Conservation (phyloP, 2,888 invertebrate species). For the Thyatira batis region DNA sequence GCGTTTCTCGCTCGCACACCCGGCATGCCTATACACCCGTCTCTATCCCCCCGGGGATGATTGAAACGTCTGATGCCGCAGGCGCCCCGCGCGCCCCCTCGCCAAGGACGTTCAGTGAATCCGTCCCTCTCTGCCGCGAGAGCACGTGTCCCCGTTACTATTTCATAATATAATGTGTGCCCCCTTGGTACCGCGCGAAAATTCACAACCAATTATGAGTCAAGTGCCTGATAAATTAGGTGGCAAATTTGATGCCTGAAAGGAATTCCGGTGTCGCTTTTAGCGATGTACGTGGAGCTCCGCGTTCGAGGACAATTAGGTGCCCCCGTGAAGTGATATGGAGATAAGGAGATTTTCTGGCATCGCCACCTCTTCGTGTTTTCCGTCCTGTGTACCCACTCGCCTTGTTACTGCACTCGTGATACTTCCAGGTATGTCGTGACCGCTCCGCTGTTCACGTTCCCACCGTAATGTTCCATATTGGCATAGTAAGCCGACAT, state of each 20-base stretch:
- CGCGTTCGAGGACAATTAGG: slow-evolving; percentile 68
- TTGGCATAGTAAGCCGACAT: slow-evolving; percentile 20
- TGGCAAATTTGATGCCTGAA: slow-evolving; percentile 76
- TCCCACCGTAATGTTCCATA: slow-evolving; percentile 3
- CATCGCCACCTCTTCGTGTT: slow-evolving; percentile 69
- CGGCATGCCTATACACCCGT: slow-evolving; percentile 38
- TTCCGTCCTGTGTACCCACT: slow-evolving; percentile 74
- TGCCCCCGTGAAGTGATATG: slow-evolving; percentile 75
- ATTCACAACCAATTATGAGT: slow-evolving; percentile 80
- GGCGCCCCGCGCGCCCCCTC: slow-evolving; percentile 80
- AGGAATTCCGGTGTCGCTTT: slow-evolving; percentile 64
- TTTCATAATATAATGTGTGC: slow-evolving; percentile 81
- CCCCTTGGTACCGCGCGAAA: slow-evolving; percentile 77
- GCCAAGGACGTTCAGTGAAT: slow-evolving; percentile 83
- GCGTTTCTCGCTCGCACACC: slow-evolving; percentile 59
- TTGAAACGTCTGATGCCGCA: slow-evolving; percentile 83
- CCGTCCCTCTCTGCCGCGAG: slow-evolving; percentile 82
- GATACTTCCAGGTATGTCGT: slow-evolving; percentile 64
- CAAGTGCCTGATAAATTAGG: slow-evolving; percentile 79
- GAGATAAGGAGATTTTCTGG: slow-evolving; percentile 70
- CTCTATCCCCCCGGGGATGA: slow-evolving; percentile 76
- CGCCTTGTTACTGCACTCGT: slow-evolving; percentile 61
- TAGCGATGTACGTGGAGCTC: slow-evolving; percentile 66
- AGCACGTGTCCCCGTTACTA: slow-evolving; percentile 81
- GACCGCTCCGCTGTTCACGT: slow-evolving; percentile 5